These are phyloP conservation scores for Dicerorhinus sumatrensis DNA, from an alignment of 2,113 vertebrate species.

Conservation along the genomic window DNA sequence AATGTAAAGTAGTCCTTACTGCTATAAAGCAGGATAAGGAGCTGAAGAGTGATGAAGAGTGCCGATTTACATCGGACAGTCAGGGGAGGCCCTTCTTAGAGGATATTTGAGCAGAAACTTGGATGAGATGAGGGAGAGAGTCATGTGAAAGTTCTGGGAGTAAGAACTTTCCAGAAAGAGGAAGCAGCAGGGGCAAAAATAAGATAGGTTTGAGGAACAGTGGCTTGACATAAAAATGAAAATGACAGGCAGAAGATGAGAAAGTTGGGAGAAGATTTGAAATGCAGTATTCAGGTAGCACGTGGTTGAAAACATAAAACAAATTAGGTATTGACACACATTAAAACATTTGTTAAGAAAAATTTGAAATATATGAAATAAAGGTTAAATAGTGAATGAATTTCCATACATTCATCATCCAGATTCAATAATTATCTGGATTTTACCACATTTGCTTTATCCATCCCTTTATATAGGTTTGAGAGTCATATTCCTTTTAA, in stretches of 20 bases:
- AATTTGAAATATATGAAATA: not conserved
- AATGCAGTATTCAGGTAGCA: not conserved
- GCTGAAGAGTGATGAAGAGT: not conserved
- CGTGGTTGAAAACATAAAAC: not conserved
- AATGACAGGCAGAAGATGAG: not conserved
- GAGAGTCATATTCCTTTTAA: slow-evolving; percentile 3
- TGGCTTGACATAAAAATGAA: not conserved
- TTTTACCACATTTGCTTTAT: slow-evolving; percentile 24
- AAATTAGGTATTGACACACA: not conserved
- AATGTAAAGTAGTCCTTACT: not conserved
- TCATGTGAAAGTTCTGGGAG: slow-evolving; percentile 9
- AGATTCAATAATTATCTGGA: not conserved
- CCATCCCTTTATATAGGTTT: not conserved
- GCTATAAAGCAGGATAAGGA: not conserved
- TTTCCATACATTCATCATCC: not conserved
- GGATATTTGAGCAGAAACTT: not conserved
- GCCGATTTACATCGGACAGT: not conserved
- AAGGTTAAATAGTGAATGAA: not conserved
- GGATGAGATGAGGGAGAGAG: not conserved
- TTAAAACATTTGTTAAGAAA: not conserved
- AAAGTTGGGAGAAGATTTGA: not conserved
- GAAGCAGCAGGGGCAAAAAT: not conserved
- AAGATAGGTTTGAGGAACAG: not conserved
- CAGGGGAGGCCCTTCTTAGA: not conserved
- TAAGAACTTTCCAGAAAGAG: slow-evolving; percentile 29